Evolutionary conservation across 2,797 vertebrate species (phyloP).

Genomic region (Pogonophryne albipinna): DNA sequence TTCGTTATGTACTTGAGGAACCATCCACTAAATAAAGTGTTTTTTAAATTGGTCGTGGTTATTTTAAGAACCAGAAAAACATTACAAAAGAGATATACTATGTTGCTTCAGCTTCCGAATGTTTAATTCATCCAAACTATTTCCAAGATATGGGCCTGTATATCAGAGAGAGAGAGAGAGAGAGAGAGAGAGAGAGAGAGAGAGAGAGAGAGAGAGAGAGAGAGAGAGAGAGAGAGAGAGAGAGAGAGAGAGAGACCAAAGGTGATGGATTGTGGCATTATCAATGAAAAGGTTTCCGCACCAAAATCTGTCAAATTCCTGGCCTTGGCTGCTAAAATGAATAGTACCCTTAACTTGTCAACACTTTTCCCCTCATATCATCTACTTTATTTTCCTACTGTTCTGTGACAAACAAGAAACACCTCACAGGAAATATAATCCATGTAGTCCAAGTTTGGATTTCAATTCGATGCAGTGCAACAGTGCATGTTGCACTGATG

Average conservation of each 20-base stretch:
- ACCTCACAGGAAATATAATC: constrained; percentile 7
- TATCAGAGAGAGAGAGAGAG: no score
- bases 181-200: no score
- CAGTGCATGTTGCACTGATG: background rate
- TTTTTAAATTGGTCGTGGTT: no score
- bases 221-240: no score
- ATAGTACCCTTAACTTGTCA: constrained; percentile 29
- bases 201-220: no score
- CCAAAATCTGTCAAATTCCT: constrained; percentile 51
- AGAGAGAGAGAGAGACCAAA: no score
- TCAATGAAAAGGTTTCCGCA: constrained; percentile 56
- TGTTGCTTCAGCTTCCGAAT: constrained; percentile 1
- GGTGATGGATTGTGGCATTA: constrained; percentile 68
- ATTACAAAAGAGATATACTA: no score
- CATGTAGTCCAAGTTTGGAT: background rate
- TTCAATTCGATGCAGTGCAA: background rate
- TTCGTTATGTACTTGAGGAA: no score
- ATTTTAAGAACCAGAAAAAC: no score
- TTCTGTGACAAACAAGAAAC: background rate
- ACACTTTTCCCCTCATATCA: constrained; percentile 15
- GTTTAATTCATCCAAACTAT: constrained; percentile 45
- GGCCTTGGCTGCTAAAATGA: constrained; percentile 61
- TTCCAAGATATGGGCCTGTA: no score
- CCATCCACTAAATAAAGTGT: no score
- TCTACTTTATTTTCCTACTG: constrained; percentile 6